A percentile compares a stretch with the other conserved stretches of the same genome.
Conservation (phyloP, 2,113 vertebrate species). For the Pipra filicauda region DNA sequence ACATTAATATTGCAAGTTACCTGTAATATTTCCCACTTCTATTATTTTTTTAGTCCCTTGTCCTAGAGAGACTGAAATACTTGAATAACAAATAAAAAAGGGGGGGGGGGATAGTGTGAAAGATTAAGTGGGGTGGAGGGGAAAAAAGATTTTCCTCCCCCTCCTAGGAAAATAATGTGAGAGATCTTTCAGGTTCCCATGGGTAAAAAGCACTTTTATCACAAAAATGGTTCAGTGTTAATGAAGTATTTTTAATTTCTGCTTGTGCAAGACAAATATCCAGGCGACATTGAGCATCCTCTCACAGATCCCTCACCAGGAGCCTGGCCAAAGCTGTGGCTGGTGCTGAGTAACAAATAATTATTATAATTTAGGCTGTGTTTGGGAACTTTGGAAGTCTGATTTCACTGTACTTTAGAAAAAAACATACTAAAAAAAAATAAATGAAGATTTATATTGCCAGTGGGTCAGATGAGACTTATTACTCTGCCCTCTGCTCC, state of each 20-base stretch:
- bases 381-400: neutral
- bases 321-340: neutral
- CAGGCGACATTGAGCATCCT: neutral
- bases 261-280: neutral
- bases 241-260: neutral
- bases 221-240: neutral
- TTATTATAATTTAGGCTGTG: neutral
- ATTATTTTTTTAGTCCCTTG: neutral
- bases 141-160: neutral
- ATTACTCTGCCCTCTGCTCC: neutral
- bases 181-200: neutral
- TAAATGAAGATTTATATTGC: neutral
- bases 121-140: neutral
- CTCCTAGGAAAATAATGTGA: neutral
- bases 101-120: neutral
- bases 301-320: neutral
- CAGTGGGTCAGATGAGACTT: neutral
- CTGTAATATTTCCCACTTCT: neutral
- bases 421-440: neutral
- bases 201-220: neutral
- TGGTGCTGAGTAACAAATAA: neutral
- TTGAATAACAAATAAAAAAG: neutral
- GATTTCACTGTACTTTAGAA: neutral
- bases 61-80: neutral
- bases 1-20: neutral